These are phyloP conservation scores for Ictalurus punctatus DNA, from an alignment of 2,113 vertebrate species.

Conservation along the genomic window DNA sequence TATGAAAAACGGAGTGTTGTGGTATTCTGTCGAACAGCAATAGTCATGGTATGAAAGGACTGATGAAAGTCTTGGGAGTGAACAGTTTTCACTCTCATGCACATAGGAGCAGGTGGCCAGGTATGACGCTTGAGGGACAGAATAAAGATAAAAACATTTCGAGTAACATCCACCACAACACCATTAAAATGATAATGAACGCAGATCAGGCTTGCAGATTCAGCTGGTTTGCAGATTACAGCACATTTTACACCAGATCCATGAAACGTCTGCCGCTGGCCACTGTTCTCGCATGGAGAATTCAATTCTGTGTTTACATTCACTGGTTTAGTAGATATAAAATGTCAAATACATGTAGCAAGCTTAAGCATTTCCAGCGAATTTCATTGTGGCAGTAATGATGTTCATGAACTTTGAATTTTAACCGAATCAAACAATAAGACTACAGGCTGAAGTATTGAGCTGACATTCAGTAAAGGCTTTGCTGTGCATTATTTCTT, in stretches of 20 bases:
- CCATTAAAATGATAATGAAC: background rate
- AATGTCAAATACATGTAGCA: background rate
- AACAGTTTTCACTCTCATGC: background rate
- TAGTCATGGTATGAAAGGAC: background rate
- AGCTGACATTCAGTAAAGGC: background rate
- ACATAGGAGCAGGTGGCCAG: background rate
- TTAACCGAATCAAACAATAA: background rate
- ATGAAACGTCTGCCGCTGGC: background rate
- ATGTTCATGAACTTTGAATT: background rate
- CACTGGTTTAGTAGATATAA: background rate
- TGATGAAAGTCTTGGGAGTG: background rate
- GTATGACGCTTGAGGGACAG: background rate
- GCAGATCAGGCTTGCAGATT: background rate
- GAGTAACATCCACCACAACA: background rate
- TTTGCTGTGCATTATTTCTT: background rate
- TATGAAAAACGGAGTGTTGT: background rate
- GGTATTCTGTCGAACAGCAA: background rate
- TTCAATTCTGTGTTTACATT: background rate
- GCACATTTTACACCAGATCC: background rate
- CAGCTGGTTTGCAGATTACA: background rate
- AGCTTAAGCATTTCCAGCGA: background rate
- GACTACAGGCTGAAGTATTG: background rate
- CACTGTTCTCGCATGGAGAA: background rate
- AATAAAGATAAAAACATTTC: background rate
- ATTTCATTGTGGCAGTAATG: background rate